Evolutionary conservation across 2,888 invertebrate species (phyloP), one percentile per base, ranked within the genome.

Genomic region (Rhorus exstirpatorius): DNA sequence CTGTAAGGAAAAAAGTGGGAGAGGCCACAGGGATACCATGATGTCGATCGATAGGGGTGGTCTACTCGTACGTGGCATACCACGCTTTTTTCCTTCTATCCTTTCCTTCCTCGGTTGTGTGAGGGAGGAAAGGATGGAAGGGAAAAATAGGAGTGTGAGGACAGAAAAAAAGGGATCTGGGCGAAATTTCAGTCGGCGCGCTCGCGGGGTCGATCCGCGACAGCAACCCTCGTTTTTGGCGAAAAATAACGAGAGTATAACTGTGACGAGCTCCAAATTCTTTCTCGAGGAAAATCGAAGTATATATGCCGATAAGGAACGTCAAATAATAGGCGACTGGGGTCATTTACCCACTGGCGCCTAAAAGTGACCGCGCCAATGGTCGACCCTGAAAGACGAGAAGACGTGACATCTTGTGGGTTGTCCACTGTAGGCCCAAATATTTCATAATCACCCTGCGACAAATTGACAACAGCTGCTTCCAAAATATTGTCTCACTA

Each of bases 401-500:
- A 83, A 79, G 82, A 79, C 72, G 67, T 24, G 76, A 49, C 81
- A 58, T 65, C 63, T 38, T 44, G 65, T n/a, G 49, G 21, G n/a
- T 0, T 53, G 17, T 55, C 31, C 49, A 10, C 71, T 35, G 41
- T 75, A 14, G 75, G 70, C 75, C 71, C 67, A 79, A 82, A 82
- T 79, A 82, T 82, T 82, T 79, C 83, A 78, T 83, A 78, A 83
- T 81, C 76, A 21, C 60, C 55, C 71, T 68, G 10, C 84, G 86
- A 87, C 87, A 85, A 88, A 88, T 88, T 81, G 86, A 85, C 84
- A 85, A 68, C 88, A 88, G 88, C 88, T 88, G 88, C 68, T 70
- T 51, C 38, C 35, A 46, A 77, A 74, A 74, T 65, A 12, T 72
- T 65, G 17, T 72, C 71, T 58, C 10, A 65, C 55, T 14, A 7